Evolutionary conservation across 2,797 vertebrate genomes (phyloP).

Genomic region (Gymnoscopelus microlampas): DNA sequence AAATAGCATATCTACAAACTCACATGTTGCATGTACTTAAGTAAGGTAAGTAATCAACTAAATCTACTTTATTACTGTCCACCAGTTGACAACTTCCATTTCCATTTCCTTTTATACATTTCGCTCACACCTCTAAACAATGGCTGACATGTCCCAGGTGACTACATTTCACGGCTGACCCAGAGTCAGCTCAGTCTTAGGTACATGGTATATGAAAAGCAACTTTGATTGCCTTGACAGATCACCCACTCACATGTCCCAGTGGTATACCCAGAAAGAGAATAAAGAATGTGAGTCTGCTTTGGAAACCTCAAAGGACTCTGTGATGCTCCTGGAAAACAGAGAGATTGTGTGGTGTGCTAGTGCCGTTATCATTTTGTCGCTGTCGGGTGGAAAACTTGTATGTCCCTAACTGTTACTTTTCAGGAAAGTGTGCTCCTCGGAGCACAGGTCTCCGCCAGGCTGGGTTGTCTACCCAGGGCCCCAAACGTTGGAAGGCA

Average conservation of each 20-base stretch:
- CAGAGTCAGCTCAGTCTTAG: conserved; percentile 48
- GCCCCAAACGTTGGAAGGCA: too few species aligned
- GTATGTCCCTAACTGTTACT: too few species aligned
- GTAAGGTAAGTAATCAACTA: too few species aligned
- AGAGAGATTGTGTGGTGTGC: neutral
- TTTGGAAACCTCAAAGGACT: conserved; percentile 20
- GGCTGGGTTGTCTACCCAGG: too few species aligned
- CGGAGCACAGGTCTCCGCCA: neutral
- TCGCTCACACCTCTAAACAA: conserved; percentile 38
- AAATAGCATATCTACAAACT: too few species aligned
- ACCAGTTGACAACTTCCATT: too few species aligned
- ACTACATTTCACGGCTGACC: conserved; percentile 51
- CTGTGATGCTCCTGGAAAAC: neutral
- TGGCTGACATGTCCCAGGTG: conserved; percentile 30
- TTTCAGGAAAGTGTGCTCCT: too few species aligned
- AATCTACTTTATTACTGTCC: too few species aligned
- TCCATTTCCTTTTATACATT: neutral
- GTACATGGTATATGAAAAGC: conserved; percentile 9
- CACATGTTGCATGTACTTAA: too few species aligned
- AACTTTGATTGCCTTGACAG: conserved; percentile 60
- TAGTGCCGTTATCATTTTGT: neutral
- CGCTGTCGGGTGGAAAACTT: too few species aligned
- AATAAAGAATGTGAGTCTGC: conserved; percentile 24
- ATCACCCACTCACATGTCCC: conserved; percentile 58
- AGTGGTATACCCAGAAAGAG: conserved; percentile 47